Evolutionary conservation across 2,888 invertebrate species (phyloP), one percentile per base, ranked within the genome.

Genomic region (Orchesella flavescens): DNA sequence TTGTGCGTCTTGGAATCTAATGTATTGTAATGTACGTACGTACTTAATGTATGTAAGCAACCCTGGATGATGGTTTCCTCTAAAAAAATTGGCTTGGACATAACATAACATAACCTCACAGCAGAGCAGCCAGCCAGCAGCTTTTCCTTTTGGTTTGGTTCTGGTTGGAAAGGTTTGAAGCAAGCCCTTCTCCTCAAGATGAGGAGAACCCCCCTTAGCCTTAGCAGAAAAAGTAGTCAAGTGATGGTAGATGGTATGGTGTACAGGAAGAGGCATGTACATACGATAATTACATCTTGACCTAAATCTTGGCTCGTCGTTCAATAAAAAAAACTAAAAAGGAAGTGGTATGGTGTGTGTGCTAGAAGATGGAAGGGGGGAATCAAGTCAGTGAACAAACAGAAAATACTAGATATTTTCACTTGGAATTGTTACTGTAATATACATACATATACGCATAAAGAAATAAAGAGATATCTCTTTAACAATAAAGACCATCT

Each of bases 221-320:
- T n/a, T n/a, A n/a, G 10, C n/a, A 2, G 9, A 53, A 53, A 49
- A 49, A 49, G 49, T n/a, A 55, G 34, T 53, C 57, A 34, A 71
- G 34, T 57, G 57, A 71, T 71, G 24, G n/a, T n/a, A n/a, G n/a
- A n/a, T n/a, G n/a, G n/a, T n/a, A n/a, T n/a, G n/a, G 10, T 23
- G 13, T 13, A 71, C 55, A 71, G 71, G 71, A 71, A 71, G 71
- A 57, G 57, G 15, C 71, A 57, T 68, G 68, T 46, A n/a, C n/a
- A n/a, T n/a, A 71, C 53, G 57, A 71, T 71, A 71, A 71, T 71
- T 71, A 71, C 71, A 71, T 71, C 71, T 71, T 71, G 71, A 57
- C 71, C 71, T 71, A 71, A 71, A 71, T 71, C 71, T 46, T 71
- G 34, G 24, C 71, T 71, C 23, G 21, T 71, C 23, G 21, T 44